Percentiles rank a stretch among this genome's conserved stretches.
phyloP scores from a whole-genome alignment of 2,888 invertebrate genomes.

The Microctonus aethiopoides region DNA sequence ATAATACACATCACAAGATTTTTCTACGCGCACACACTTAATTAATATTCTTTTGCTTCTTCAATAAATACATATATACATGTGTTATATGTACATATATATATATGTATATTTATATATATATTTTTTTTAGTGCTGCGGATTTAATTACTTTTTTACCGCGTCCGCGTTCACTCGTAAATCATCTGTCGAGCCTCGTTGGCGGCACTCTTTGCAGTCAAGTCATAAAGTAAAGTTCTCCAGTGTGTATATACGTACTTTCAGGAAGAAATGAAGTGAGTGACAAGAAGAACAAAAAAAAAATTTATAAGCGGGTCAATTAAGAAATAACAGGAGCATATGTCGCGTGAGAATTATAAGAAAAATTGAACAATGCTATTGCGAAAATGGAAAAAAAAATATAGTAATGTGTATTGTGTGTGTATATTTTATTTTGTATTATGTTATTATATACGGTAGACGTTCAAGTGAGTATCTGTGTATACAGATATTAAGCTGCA shows the following conservation, averaged over 20 bases:
- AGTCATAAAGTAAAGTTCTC: constrained; percentile 57
- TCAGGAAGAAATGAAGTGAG: constrained; percentile 24
- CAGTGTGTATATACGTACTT: constrained; percentile 28
- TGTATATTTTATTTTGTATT: no score
- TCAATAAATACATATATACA: no score
- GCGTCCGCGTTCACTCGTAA: constrained; percentile 56
- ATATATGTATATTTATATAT: constrained; percentile 1
- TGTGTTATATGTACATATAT: no score
- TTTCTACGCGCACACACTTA: constrained; percentile 48
- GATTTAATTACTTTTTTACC: constrained; percentile 66
- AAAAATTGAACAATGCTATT: background rate
- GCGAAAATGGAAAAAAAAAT: no score
- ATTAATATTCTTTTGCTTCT: constrained; percentile 55
- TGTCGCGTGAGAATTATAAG: constrained; percentile 25
- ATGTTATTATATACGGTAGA: background rate
- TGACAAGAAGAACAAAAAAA: constrained; percentile 12
- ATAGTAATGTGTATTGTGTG: no score
- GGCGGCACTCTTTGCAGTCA: constrained; percentile 52
- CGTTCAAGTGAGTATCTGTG: background rate
- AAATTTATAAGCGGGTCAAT: constrained; percentile 4
- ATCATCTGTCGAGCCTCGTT: constrained; percentile 50
- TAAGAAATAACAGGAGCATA: constrained; percentile 29
- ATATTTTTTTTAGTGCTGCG: constrained; percentile 48
- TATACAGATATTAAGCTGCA: background rate
- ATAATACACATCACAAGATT: constrained; percentile 1